Evolutionary conservation across 2,113 vertebrate species (phyloP), one percentile per base, ranked within the genome.

Genomic region (Drymodes brunneopygia): DNA sequence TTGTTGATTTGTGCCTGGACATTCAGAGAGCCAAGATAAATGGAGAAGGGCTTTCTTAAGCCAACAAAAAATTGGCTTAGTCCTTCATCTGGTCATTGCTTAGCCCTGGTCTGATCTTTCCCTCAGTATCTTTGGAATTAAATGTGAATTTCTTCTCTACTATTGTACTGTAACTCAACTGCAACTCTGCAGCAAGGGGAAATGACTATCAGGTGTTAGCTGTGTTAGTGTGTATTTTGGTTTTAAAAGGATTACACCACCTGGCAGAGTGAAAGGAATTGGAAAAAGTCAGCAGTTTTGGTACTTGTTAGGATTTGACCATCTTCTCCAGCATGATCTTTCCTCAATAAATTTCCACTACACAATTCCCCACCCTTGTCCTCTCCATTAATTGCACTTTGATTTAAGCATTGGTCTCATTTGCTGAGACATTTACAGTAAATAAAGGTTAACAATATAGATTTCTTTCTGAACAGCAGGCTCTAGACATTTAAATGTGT

Each of bases 341-440:
- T 94, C n/a, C 91, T 84, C 82, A 74, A 31, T 74, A 56, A 92
- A 89, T 90, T 95, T 78, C 67, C 13, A 9, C 40, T 69, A 38
- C 62, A 10, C 62, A 40, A 65, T 91, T 95, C 48, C 74, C 80
- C 47, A 57, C 40, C 45, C 65, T 71, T 65, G n/a, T 92, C 51
- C 20, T 92, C 72, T 93, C 44, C 69, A 83, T 86, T 91, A 96
- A 91, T 64, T 89, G 60, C 81, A 56, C 56, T 88, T 89, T 95
- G 81, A 88, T 95, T 93, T 95, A 94, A 91, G 81, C 61, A 35
- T 81, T 81, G 80, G 28, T 96, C 73, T 94, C 81, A 72, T 97
- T 95, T 97, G 70, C 74, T 64, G 81, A 93, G 93, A 92, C 74
- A 67, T 93, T 96, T 95, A 80, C 87, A 93, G 62, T 96, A 94